Evolutionary conservation across 2,888 invertebrate species (phyloP), one percentile per base, ranked within the genome.

Genomic region (Temnothorax ravouxi): DNA sequence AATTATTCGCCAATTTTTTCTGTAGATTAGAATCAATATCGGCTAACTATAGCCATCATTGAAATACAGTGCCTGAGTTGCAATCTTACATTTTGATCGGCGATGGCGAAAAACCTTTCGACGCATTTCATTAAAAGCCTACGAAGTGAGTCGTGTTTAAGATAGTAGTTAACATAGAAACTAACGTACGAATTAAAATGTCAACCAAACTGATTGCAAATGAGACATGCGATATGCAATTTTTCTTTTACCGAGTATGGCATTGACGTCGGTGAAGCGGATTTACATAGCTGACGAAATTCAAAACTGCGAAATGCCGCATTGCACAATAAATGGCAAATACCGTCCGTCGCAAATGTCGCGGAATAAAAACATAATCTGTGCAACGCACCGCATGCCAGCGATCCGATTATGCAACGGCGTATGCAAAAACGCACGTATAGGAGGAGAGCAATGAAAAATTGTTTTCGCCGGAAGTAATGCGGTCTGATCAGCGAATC

Each of bases 401-500:
- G 9, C 15, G 25, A 77, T 56, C 54, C 41, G 18, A 47, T 50
- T 64, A 50, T 64, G 38, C 11, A 62, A 76, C 21, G 13, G 13
- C 15, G 25, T 59, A 50, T 21, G 25, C 59, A 59, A 72, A 59
- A 61, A 59, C 34, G 56, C 56, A 18, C 11, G 47, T 41, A 34
- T 15, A 56, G 25, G 41, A 54, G 29, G 15, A 56, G 13, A 72
- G 77, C 29, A 18, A 56, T 59, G 18, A 59, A 61, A 61, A 80
- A 56, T 21, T 29, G 34, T 47, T 71, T 69, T 79, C n/a, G 72
- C 79, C 79, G 79, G 72, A 80, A 72, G 47, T 80, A 61, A 77
- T 44, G 77, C n/a, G 29, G 61, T 80, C 50, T 38, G 47, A 61
- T 80, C 79, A n/a, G 25, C 38, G 25, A 80, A 50, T 41, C 25